A percentile compares a stretch with the other conserved stretches of the same genome.
These are phyloP conservation scores for Megalonaias nervosa DNA, from an alignment of 1,140 invertebrate species.

Conservation along the genomic window DNA sequence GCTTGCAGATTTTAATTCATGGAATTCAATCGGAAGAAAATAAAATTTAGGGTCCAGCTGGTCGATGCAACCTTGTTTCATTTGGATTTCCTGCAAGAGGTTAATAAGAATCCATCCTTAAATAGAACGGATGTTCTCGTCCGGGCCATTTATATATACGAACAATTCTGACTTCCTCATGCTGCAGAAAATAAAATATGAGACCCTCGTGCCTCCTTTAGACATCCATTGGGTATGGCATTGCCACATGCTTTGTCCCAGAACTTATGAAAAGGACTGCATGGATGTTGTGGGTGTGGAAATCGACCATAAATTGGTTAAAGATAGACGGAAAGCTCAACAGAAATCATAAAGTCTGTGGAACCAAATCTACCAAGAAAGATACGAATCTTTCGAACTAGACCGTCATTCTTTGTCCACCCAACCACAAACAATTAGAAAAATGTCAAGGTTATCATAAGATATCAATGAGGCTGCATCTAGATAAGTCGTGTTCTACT, in stretches of 20 bases:
- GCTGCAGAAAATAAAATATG: slow-evolving; percentile 59
- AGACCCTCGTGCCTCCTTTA: slow-evolving; percentile 68
- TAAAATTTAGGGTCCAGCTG: too few species aligned
- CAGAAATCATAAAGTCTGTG: slow-evolving; percentile 51
- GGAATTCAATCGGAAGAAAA: too few species aligned
- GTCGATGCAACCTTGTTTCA: too few species aligned
- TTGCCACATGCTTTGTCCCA: slow-evolving; percentile 71
- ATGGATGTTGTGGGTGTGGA: slow-evolving; percentile 61
- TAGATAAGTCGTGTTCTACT: slow-evolving; percentile 69
- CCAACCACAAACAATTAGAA: slow-evolving; percentile 4
- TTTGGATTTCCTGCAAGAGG: too few species aligned
- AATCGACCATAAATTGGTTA: slow-evolving; percentile 67
- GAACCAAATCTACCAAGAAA: slow-evolving; percentile 47
- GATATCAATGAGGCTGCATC: slow-evolving; percentile 68
- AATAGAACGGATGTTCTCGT: too few species aligned
- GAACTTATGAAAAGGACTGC: slow-evolving; percentile 70
- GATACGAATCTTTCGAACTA: slow-evolving; percentile 50
- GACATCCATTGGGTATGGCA: slow-evolving; percentile 76
- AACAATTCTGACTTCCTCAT: slow-evolving; percentile 72
- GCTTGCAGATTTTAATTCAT: too few species aligned
- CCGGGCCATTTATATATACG: slow-evolving; percentile 70
- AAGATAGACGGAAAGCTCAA: neutral
- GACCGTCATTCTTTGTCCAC: slow-evolving; percentile 19
- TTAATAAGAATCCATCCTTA: too few species aligned
- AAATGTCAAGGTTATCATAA: slow-evolving; percentile 56